A percentile compares a stretch with the other conserved stretches of the same genome.
These are phyloP conservation scores for Girardinichthys multiradiatus DNA, from an alignment of 2,113 vertebrate species.

Conservation along the genomic window DNA sequence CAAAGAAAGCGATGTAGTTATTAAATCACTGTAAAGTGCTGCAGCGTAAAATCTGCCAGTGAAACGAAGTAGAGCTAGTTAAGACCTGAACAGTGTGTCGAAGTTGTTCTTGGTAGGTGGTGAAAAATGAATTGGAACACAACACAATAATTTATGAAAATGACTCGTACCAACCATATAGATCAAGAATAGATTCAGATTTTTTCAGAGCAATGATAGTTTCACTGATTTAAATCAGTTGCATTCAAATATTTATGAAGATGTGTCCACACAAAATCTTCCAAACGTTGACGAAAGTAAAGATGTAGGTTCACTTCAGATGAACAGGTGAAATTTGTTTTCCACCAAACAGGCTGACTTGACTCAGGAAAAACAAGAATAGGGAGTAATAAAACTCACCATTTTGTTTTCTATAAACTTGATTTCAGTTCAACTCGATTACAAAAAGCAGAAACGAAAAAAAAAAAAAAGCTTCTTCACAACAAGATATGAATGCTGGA, in stretches of 20 bases:
- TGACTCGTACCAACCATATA: slow-evolving; percentile 12
- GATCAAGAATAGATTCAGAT: not conserved
- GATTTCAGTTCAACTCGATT: not conserved
- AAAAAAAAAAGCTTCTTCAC: not conserved
- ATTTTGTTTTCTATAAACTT: too few species aligned
- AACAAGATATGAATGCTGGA: slow-evolving; percentile 51
- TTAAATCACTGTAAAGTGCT: slow-evolving; percentile 61
- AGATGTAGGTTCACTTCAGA: not conserved
- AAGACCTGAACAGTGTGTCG: slow-evolving; percentile 20
- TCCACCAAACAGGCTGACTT: slow-evolving; percentile 23
- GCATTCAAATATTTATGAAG: not conserved
- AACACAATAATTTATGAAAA: slow-evolving; percentile 23
- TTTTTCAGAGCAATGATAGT: not conserved
- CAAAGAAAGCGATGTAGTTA: slow-evolving; percentile 21
- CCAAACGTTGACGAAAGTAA: not conserved
- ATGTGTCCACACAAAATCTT: not conserved
- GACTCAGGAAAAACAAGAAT: slow-evolving; percentile 52
- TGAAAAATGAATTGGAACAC: slow-evolving; percentile 6
- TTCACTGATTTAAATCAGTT: not conserved
- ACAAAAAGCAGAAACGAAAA: slow-evolving; percentile 13
- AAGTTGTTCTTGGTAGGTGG: slow-evolving; percentile 13
- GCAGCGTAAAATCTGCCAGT: slow-evolving; percentile 45
- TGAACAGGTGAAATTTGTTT: slow-evolving; percentile 37
- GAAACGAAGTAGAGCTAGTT: slow-evolving; percentile 35
- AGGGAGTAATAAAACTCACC: slow-evolving; percentile 44